phyloP scores from a whole-genome alignment of 2,113 vertebrate species.

The Grantiella picta region DNA sequence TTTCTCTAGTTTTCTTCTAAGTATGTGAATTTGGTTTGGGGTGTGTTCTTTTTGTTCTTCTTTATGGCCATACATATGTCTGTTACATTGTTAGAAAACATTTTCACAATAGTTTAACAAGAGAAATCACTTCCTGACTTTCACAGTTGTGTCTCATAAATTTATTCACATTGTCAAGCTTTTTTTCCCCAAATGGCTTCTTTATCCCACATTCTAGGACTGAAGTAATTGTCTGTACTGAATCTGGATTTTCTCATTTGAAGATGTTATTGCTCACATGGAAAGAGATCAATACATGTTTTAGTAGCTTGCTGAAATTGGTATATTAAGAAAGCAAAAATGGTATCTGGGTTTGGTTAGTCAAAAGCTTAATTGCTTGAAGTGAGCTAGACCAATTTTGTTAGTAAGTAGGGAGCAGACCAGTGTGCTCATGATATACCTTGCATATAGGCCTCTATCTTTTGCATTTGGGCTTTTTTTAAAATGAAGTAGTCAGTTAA shows the following conservation, averaged over 20 bases:
- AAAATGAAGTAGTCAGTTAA: background rate
- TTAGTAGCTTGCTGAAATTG: background rate
- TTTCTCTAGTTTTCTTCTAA: background rate
- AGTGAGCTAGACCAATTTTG: background rate
- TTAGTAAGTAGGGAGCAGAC: background rate
- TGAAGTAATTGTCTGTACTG: background rate
- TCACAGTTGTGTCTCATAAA: background rate
- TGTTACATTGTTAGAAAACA: background rate
- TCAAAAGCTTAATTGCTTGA: background rate
- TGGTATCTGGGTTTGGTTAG: background rate
- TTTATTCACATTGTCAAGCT: background rate
- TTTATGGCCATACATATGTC: background rate
- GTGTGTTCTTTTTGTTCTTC: background rate
- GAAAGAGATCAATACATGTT: background rate
- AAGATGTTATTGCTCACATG: accelerated
- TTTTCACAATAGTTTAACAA: background rate
- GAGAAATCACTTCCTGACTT: background rate
- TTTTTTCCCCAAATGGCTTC: background rate
- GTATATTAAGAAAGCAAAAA: background rate
- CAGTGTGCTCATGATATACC: accelerated
- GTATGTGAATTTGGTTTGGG: background rate
- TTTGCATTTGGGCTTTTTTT: background rate
- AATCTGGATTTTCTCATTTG: background rate
- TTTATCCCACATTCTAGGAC: background rate
- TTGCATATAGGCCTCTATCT: background rate